These are phyloP conservation scores for Drosophila tsacasi DNA, from an alignment of 1,140 invertebrate species.

Conservation along the genomic window DNA sequence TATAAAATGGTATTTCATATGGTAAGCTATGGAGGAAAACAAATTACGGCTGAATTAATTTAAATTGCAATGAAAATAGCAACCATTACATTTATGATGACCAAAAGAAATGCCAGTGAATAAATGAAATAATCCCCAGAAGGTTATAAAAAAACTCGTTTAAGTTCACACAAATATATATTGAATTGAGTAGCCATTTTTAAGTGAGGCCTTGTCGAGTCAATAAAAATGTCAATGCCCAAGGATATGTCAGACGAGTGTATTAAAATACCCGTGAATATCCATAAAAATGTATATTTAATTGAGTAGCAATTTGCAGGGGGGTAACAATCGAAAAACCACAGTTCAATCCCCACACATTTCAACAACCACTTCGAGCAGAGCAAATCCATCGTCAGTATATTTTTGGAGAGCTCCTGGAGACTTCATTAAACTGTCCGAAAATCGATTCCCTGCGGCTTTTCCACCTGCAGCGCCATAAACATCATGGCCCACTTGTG, in stretches of 20 bases:
- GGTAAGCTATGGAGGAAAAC: neutral
- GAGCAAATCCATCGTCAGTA: slow-evolving; percentile 27
- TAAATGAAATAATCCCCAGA: neutral
- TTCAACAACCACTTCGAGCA: neutral
- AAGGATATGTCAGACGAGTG: neutral
- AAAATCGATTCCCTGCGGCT: slow-evolving; percentile 41
- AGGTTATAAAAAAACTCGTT: neutral
- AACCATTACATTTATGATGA: neutral
- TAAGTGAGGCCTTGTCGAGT: neutral
- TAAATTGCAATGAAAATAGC: neutral
- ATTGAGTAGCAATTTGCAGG: slow-evolving; percentile 11
- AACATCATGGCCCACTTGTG: slow-evolving; percentile 9
- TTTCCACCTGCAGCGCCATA: slow-evolving; percentile 14
- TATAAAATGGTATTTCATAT: neutral
- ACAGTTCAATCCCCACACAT: slow-evolving; percentile 6
- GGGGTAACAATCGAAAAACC: neutral
- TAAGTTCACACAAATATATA: neutral
- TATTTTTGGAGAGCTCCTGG: slow-evolving; percentile 13
- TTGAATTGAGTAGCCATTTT: neutral
- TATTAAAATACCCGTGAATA: slow-evolving; percentile 1
- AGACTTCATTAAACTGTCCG: slow-evolving; percentile 1
- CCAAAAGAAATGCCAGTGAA: neutral
- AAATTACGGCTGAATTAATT: neutral
- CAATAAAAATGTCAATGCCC: neutral
- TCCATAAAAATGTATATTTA: slow-evolving; percentile 11